These are phyloP conservation scores for Dendronephthya gigantea DNA, from an alignment of 64 coral and sea anemone genomes.

Conservation along the genomic window DNA sequence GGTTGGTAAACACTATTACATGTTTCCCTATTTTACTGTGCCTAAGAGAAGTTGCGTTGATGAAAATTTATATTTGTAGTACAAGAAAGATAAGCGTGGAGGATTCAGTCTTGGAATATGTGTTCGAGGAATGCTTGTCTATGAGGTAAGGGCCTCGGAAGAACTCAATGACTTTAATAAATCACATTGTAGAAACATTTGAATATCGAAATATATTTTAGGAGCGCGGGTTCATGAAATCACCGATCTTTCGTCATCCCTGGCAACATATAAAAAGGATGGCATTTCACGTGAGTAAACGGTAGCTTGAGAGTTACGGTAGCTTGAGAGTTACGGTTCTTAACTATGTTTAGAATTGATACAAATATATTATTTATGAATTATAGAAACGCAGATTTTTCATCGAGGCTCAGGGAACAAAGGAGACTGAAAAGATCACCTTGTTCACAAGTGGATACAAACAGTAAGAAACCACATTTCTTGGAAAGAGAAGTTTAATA, in stretches of 20 bases:
- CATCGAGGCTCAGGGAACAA: slow-evolving; percentile 85
- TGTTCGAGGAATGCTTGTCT: slow-evolving; percentile 84
- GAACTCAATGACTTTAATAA: too few relatives aligned
- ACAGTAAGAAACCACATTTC: slow-evolving; percentile 48
- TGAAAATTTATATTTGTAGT: slow-evolving; percentile 31
- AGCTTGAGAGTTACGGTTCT: too few relatives aligned
- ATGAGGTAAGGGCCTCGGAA: slow-evolving; percentile 64
- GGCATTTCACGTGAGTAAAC: slow-evolving; percentile 73
- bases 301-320: not conserved
- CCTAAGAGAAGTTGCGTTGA: too few relatives aligned
- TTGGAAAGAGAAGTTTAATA: not conserved
- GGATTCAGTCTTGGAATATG: slow-evolving; percentile 80
- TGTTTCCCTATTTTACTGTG: too few relatives aligned
- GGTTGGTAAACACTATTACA: slow-evolving; percentile 31
- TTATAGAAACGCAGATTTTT: slow-evolving; percentile 73
- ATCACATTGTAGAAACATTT: too few relatives aligned
- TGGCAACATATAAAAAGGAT: slow-evolving; percentile 96
- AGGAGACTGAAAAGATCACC: slow-evolving; percentile 78
- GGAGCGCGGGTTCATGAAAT: slow-evolving; percentile 91
- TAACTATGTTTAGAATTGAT: not conserved
- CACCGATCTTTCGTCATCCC: slow-evolving; percentile 86
- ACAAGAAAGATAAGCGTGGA: slow-evolving; percentile 87
- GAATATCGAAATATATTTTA: too few relatives aligned
- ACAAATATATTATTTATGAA: not conserved
- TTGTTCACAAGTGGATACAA: slow-evolving; percentile 90